Evolutionary conservation across 2,888 invertebrate genomes (phyloP), one percentile per base, ranked within the genome.

Genomic region (Diplazon laetatorius): DNA sequence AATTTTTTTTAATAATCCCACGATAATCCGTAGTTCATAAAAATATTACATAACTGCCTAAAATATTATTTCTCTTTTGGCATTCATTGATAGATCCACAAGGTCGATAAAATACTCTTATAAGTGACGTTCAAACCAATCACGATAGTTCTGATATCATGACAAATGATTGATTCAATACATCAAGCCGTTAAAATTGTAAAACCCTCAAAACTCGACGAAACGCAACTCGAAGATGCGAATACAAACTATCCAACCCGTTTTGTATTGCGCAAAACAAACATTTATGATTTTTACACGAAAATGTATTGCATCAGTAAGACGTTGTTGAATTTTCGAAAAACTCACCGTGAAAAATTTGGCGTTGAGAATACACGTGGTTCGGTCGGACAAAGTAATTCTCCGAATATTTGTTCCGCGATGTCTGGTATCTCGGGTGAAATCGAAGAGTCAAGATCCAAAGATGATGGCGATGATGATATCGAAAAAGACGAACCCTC

Each of bases 331-430:
- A 57, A 10, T 9, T 57, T 18, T 0, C 9, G n/a, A 1, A 1
- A 59, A 59, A 59, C 59, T 59, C 37, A 59, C 59, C 59, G 12
- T n/a, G n/a, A 20, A 39, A 20, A 37, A 2, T 18, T 59, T 25
- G 39, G 8, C 48, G 16, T 8, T 14, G 6, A 2, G 30, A 14
- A 48, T 44, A 18, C 18, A 25, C 46, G 73, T 25, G 30, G 8
- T 1, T 48, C 37, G 37, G 44, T 10, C 3, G 22, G 4, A 1
- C 39, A 10, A 50, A 50, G 16, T 16, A 25, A 25, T n/a, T 20
- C 35, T 48, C 37, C 14, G 1, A 42, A 20, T 20, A 14, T 46
- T n/a, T n/a, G 55, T 14, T 30, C 14, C 8, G 3, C 14, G 9
- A 5, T 9, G 2, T 55, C 14, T 14, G 30, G 30, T 30, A 25